phyloP scores from a whole-genome alignment of 2,797 vertebrate species.

The Ptychadena robeensis region DNA sequence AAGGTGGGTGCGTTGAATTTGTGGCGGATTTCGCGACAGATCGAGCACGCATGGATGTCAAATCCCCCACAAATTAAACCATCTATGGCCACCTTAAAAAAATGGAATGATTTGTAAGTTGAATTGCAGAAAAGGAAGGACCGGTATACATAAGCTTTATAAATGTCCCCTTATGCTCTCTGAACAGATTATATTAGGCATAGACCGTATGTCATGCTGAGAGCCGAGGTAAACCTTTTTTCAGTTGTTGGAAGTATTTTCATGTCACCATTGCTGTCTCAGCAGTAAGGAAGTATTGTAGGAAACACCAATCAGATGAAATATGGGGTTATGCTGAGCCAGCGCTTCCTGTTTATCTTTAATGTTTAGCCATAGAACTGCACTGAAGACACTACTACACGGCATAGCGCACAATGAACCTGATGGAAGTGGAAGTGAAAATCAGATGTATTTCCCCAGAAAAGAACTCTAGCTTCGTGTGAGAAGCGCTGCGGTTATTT shows the following conservation, averaged over 20 bases:
- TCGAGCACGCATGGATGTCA: no score
- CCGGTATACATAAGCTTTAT: no score
- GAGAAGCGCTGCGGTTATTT: no score
- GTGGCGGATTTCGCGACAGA: no score
- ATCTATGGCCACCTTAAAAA: no score
- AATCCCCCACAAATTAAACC: no score
- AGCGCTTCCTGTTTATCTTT: constrained; percentile 56
- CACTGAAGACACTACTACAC: background rate
- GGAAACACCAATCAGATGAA: constrained; percentile 17
- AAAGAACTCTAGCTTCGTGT: background rate
- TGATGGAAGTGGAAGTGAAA: constrained; percentile 1
- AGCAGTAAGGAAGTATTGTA: background rate
- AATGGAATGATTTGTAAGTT: no score
- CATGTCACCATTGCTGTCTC: constrained; percentile 1
- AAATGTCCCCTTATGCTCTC: no score
- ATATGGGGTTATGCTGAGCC: constrained; percentile 6
- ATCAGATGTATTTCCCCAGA: background rate
- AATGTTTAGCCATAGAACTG: background rate
- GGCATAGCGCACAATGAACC: background rate
- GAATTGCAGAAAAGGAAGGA: no score
- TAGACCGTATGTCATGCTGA: background rate
- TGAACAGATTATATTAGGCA: background rate
- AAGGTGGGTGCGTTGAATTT: no score
- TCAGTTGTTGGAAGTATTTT: background rate
- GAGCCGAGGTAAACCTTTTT: no score